Base-by-base conservation (phyloP, 1,140 invertebrate species). In the Aphis craccivora region DNA sequence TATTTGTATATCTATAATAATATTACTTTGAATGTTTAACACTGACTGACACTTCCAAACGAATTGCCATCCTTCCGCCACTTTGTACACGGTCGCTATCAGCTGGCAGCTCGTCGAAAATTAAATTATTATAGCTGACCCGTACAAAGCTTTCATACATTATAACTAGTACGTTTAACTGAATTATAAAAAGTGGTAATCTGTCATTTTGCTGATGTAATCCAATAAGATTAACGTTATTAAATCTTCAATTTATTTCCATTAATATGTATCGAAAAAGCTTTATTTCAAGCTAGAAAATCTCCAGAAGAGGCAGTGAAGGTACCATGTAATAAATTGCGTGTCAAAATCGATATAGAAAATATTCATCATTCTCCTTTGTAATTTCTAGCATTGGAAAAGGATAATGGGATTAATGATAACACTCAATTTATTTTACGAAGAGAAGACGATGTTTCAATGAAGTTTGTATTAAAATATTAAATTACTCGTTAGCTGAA, bases 371-470 rank as follows among this genome's bases (percentile, higher is more conserved):
- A 84, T 84, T 43, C 83, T 84, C 37, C 9, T 84, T 43, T 84
- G 37, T 84, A 84, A 84, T 84, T 84, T 84, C 37, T 40, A 84
- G 83, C 40, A 84, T 84, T 40, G 83, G 83, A 25, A 43, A 84
- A 88, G 30, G 43, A 48, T 88, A 88, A 48, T 88, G 86, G 86
- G 86, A 48, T 88, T 88, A 88, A 48, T 84, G 83, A 43, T 84
- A 84, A 84, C 83, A 84, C 83, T 84, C 83, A 84, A 84, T 84
- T 84, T 40, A 84, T 40, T 23, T 84, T 40, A 43, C 23, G 8
- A 84, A 25, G 11, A 11, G 11, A 43, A 84, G 22, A 37, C 76
- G 76, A 30, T 18, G 60, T n/a, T 76, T 14, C 35, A 23, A 35
- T 22, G n/a, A 37, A 37, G 35, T 83, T 83, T 37, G 35, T 83